Base-by-base conservation (phyloP, 2,888 invertebrate species). In the Subacronicta megacephala region DNA sequence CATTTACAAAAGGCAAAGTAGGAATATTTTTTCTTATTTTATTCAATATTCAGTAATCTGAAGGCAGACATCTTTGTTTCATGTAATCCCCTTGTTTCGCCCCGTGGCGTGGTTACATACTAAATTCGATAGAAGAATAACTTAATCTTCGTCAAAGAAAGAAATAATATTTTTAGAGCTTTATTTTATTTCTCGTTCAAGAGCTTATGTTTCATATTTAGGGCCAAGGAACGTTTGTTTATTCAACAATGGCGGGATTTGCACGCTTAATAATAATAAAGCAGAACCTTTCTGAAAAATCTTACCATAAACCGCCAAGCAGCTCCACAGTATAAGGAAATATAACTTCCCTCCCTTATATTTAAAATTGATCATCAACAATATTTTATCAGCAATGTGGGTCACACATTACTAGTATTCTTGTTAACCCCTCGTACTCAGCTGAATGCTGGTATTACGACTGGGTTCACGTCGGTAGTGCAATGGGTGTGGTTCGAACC, bases 51-150 rank as follows among this genome's bases (percentile, higher is more conserved):
- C 47, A 38, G 35, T 51, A 20, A 52, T 54, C 45, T 49, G 6
- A 6, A 13, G 49, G 38, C 52, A 44, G 37, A 18, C 55, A 36
- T 59, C 55, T 62, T 49, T 60, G 49, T 61, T 57, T 64, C 23
- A 9, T 31, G 17, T 46, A 62, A 74, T 53, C 60, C 51, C 42
- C 35, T 61, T 61, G 50, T 56, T 50, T 23, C 43, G 41, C 44
- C 43, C 17, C 16, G 37, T 26, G 31, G 37, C 16, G 37, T 26
- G 31, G 37, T 49, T 55, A 23, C 23, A 29, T 38, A n/a, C 42
- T 16, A 12, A 44, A 58, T 61, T 49, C 38, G 52, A 52, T 53
- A 46, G 52, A 61, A 70, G 26, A 58, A 66, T 59, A 57, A 46
- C 35, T 16, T 50, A 23, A 58, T 45, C 12, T 49, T 42, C 4